These are phyloP conservation scores for Diorhabda carinulata DNA, from an alignment of 1,140 invertebrate genomes.

Conservation along the genomic window DNA sequence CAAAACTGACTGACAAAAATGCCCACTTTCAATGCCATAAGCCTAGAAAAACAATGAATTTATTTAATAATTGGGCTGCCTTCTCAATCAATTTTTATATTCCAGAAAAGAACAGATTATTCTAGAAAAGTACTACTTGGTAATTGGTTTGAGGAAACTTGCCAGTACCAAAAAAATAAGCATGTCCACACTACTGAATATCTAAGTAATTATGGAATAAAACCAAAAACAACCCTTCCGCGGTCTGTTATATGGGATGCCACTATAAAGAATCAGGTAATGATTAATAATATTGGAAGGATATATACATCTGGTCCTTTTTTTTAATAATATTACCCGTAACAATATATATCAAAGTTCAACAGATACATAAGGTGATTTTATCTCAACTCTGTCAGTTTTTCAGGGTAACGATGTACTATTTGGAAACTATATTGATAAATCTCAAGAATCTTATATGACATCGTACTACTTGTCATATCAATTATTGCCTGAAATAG, in stretches of 20 bases:
- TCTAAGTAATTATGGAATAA: slow-evolving; percentile 9
- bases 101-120: slow-evolving; percentile 15
- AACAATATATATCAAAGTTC: too few relatives aligned
- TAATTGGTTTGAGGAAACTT: slow-evolving; percentile 23
- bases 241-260: slow-evolving; percentile 20
- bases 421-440: slow-evolving; percentile 17
- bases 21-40: too few relatives aligned
- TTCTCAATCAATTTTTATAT: background rate
- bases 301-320: too few relatives aligned
- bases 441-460: slow-evolving; percentile 23
- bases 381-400: too few relatives aligned
- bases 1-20: too few relatives aligned
- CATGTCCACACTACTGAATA: slow-evolving; percentile 15
- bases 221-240: slow-evolving; percentile 12
- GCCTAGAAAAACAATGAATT: too few relatives aligned
- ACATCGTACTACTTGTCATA: slow-evolving; percentile 29
- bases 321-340: too few relatives aligned
- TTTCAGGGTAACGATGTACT: slow-evolving; percentile 10
- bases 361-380: too few relatives aligned
- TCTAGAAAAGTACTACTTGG: slow-evolving; percentile 20
- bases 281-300: background rate
- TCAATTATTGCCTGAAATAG: slow-evolving; percentile 11
- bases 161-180: slow-evolving; percentile 12
- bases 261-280: slow-evolving; percentile 20
- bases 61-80: too few relatives aligned